These are phyloP conservation scores for Rhagologus leucostigma DNA, from an alignment of 2,113 vertebrate species.

Conservation along the genomic window DNA sequence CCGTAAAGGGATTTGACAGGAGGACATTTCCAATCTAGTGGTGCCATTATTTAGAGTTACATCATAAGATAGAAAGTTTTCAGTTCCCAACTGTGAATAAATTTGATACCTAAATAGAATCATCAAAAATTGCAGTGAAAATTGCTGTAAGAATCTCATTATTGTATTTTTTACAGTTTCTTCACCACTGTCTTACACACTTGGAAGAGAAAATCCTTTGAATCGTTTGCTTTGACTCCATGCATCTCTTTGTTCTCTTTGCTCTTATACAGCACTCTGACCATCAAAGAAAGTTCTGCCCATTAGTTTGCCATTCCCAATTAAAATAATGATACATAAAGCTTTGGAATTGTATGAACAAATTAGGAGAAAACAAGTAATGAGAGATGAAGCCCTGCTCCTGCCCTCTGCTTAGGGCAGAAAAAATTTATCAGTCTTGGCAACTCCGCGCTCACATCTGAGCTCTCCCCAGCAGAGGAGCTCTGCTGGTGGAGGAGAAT, in stretches of 20 bases:
- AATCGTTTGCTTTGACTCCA: neutral
- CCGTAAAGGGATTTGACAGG: neutral
- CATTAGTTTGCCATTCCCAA: neutral
- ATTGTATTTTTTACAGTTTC: neutral
- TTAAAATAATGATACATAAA: neutral
- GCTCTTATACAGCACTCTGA: neutral
- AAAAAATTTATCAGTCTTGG: neutral
- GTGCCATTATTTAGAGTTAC: neutral
- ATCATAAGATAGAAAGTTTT: neutral
- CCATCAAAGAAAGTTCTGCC: neutral
- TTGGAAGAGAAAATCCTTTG: neutral
- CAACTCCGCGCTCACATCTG: neutral
- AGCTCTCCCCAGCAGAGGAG: neutral
- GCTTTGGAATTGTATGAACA: neutral
- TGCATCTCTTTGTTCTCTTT: neutral
- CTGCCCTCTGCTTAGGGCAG: neutral
- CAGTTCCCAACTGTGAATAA: neutral
- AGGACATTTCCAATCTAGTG: neutral
- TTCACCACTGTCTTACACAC: neutral
- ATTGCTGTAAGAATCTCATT: neutral
- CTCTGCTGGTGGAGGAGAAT: neutral
- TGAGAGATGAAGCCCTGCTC: neutral
- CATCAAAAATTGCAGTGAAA: neutral
- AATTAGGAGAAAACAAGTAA: slow-evolving; percentile 1
- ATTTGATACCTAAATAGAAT: neutral